Conservation (phyloP, 1,140 invertebrate species). For the Chionoecetes opilio region DNA sequence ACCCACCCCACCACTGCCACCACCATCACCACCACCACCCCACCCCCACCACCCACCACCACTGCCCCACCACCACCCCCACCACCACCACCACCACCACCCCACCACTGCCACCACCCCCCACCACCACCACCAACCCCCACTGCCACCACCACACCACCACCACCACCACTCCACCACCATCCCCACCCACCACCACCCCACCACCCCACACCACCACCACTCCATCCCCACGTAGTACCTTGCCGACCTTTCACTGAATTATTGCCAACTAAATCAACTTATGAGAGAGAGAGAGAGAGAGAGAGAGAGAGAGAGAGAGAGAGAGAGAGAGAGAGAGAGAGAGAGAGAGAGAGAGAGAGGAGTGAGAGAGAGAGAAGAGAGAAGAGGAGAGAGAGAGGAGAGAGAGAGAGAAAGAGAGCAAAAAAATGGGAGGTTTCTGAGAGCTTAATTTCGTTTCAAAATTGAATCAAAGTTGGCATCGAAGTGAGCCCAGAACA, state of each 20-base stretch:
- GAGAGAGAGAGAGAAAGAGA: constrained; percentile 18
- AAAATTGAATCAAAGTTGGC: constrained; percentile 30
- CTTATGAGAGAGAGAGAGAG: neutral
- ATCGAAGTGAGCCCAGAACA: constrained; percentile 5
- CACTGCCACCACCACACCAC: neutral
- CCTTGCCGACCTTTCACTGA: neutral
- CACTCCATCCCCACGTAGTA: too few relatives aligned
- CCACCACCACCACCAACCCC: neutral
- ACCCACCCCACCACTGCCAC: too few relatives aligned
- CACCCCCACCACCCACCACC: neutral
- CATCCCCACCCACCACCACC: too few relatives aligned
- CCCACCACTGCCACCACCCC: neutral
- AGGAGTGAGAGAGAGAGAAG: neutral
- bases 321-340: neutral
- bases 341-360: constrained; percentile 14
- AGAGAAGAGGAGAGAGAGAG: too few relatives aligned
- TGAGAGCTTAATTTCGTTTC: constrained; percentile 7
- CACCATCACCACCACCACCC: neutral
- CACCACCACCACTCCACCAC: too few relatives aligned
- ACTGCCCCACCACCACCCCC: neutral
- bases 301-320: neutral
- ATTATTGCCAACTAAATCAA: constrained; percentile 7
- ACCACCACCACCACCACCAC: neutral
- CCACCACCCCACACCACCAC: neutral
- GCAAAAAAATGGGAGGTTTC: neutral